These are phyloP conservation scores for Pseudochaenichthys georgianus DNA, from an alignment of 2,797 vertebrate genomes.

Conservation along the genomic window DNA sequence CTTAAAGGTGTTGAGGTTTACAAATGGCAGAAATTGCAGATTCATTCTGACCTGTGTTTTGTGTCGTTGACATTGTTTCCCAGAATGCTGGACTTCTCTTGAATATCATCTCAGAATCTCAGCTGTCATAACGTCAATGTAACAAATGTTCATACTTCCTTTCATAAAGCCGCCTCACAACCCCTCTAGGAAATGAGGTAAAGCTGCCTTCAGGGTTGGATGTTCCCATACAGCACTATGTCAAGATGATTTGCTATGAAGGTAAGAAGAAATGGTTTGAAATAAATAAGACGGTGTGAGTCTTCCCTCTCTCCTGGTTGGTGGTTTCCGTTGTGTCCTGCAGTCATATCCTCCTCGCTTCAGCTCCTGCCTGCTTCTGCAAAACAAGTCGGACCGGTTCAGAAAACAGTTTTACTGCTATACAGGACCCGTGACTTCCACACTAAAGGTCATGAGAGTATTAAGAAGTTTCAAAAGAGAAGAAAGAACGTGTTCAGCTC, in stretches of 20 bases:
- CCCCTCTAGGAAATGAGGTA: conserved; percentile 55
- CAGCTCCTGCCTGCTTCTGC: conserved; percentile 61
- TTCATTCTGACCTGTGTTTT: neutral
- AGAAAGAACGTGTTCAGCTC: no score
- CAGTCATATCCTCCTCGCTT: conserved; percentile 15
- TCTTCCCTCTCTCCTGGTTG: conserved; percentile 28
- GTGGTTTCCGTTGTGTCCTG: conserved; percentile 10
- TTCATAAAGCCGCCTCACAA: conserved; percentile 9
- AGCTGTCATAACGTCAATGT: conserved; percentile 4
- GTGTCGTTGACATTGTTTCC: neutral
- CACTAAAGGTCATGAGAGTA: no score
- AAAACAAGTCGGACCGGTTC: conserved; percentile 42
- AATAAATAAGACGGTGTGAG: conserved; percentile 37
- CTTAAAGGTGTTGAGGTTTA: neutral
- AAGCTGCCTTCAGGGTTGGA: conserved; percentile 37
- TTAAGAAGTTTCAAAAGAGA: no score
- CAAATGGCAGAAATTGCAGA: neutral
- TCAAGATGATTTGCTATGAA: conserved; percentile 20
- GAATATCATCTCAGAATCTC: conserved; percentile 15
- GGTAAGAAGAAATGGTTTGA: neutral
- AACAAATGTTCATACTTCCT: conserved; percentile 6
- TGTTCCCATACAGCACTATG: conserved; percentile 38
- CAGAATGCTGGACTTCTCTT: neutral
- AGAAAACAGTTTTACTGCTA: neutral
- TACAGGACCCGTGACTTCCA: no score